Evolutionary conservation across 2,113 vertebrate genomes (phyloP).

Genomic region (Daubentonia madagascariensis): DNA sequence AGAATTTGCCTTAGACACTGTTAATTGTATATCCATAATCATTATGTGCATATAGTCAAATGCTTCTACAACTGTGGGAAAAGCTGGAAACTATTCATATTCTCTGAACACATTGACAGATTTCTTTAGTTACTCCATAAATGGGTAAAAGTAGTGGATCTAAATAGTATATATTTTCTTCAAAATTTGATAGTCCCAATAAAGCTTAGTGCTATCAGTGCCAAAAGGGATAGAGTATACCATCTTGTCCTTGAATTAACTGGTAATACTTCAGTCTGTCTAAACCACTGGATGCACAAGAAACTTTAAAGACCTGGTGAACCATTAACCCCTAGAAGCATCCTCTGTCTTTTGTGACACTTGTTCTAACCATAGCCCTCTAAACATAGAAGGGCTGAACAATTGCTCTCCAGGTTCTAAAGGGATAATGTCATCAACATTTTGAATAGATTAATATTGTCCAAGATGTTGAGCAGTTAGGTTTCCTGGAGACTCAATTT

Average conservation of each 20-base stretch:
- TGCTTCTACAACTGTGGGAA: background rate
- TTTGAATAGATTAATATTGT: background rate
- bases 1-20: background rate
- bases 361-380: background rate
- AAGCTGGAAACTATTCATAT: background rate
- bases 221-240: background rate
- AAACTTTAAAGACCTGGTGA: background rate
- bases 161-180: background rate
- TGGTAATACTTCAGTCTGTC: background rate
- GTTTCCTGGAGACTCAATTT: background rate
- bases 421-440: background rate
- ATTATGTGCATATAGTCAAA: background rate
- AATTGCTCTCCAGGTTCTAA: background rate
- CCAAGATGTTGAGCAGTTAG: background rate
- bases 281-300: background rate
- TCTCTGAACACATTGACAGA: background rate
- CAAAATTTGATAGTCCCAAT: background rate
- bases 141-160: background rate
- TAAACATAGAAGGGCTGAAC: background rate
- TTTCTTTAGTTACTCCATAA: background rate
- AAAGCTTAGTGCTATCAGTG: background rate
- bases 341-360: background rate
- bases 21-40: background rate
- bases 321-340: background rate
- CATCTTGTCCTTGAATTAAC: background rate